A percentile compares a stretch with the other conserved stretches of the same genome.
These are phyloP conservation scores for Tympanoctomys barrerae DNA, from an alignment of 2,797 vertebrate genomes.

Conservation along the genomic window DNA sequence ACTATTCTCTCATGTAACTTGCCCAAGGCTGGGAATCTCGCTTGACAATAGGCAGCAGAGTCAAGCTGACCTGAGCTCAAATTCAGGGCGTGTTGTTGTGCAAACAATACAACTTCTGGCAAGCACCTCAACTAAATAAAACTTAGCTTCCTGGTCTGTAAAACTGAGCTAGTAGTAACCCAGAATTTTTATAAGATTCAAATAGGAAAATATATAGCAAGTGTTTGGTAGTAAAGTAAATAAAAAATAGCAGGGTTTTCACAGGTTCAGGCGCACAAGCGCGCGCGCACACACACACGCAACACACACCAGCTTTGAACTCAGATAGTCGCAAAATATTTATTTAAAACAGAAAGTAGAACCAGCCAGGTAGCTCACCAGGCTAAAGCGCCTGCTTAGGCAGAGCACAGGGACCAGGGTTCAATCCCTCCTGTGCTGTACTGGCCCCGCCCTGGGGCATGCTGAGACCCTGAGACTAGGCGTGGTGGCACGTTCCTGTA, in stretches of 20 bases:
- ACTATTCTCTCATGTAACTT: neutral
- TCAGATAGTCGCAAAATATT: slow-evolving; percentile 13
- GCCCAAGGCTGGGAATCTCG: neutral
- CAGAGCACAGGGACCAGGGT: too few relatives aligned
- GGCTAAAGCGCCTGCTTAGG: too few relatives aligned
- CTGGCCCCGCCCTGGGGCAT: too few relatives aligned
- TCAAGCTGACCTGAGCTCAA: neutral
- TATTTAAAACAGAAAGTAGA: neutral
- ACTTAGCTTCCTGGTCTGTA: neutral
- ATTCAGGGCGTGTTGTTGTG: neutral
- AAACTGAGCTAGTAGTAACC: slow-evolving; percentile 50
- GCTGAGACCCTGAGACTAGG: too few relatives aligned
- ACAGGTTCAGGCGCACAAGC: neutral
- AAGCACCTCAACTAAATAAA: slow-evolving; percentile 37
- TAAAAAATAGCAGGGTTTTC: neutral
- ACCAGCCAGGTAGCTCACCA: too few relatives aligned
- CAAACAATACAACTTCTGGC: neutral
- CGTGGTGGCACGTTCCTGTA: too few relatives aligned
- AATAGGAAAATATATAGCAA: slow-evolving; percentile 41
- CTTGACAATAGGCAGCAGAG: neutral
- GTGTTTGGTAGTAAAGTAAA: slow-evolving; percentile 49
- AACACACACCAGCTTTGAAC: neutral
- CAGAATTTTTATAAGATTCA: neutral
- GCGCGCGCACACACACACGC: too few relatives aligned
- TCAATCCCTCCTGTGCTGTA: too few relatives aligned